Percentiles rank a stretch among this genome's conserved stretches.
These are phyloP conservation scores for Cheilosia urbana DNA, from an alignment of 2,888 invertebrate species.

Conservation along the genomic window DNA sequence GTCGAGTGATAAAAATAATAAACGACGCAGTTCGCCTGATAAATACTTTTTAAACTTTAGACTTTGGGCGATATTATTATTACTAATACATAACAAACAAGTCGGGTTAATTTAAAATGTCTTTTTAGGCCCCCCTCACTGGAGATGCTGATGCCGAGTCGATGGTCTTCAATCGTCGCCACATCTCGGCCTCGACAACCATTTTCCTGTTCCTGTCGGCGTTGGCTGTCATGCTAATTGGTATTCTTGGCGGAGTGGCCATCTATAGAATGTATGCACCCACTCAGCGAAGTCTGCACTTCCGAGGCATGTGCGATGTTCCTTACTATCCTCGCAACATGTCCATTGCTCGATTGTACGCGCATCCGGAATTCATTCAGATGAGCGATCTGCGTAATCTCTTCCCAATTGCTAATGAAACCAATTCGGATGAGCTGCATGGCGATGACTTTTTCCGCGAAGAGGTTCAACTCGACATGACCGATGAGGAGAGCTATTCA, in stretches of 20 bases:
- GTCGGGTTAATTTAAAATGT: conserved; percentile 5
- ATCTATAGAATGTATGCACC: conserved; percentile 90
- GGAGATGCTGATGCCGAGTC: conserved; percentile 84
- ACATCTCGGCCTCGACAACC: conserved; percentile 86
- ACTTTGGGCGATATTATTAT: conserved; percentile 8
- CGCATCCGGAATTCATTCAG: conserved; percentile 80
- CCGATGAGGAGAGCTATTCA: conserved; percentile 89
- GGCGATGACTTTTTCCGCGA: conserved; percentile 88
- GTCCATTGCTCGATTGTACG: conserved; percentile 80
- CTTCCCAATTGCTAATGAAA: conserved; percentile 77
- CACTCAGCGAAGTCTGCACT: conserved; percentile 84
- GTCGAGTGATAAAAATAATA: not conserved
- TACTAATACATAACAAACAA: not conserved
- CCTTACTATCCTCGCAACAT: conserved; percentile 81
- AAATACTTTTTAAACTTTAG: not conserved
- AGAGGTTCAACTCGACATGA: conserved; percentile 90
- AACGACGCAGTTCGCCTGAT: not conserved
- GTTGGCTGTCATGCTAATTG: conserved; percentile 88
- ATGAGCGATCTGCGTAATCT: conserved; percentile 79
- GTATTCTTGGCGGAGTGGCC: conserved; percentile 89
- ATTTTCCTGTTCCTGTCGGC: conserved; percentile 89
- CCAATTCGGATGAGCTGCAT: conserved; percentile 68
- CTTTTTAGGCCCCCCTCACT: conserved; percentile 80
- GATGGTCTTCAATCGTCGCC: conserved; percentile 82
- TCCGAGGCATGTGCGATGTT: conserved; percentile 82